These are phyloP conservation scores for Augochlora pura DNA, from an alignment of 1,140 invertebrate genomes.

Conservation along the genomic window DNA sequence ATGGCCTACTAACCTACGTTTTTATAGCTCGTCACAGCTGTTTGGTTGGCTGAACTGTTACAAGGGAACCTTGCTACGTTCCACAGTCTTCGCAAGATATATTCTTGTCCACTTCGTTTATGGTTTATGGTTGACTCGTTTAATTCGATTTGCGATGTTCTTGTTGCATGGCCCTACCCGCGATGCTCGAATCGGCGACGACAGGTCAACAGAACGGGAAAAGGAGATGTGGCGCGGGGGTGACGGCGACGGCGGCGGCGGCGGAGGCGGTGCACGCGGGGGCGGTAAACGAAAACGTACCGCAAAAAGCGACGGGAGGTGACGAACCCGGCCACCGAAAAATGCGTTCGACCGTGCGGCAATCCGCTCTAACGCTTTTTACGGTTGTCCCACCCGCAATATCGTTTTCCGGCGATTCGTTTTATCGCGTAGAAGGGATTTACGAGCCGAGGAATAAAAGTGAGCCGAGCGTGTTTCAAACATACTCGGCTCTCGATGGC, in stretches of 20 bases:
- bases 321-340: neutral
- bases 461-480: neutral
- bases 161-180: slow-evolving; percentile 78
- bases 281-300: neutral
- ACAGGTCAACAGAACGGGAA: neutral
- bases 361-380: slow-evolving; percentile 3
- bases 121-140: slow-evolving; percentile 75
- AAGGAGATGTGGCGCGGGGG: no score
- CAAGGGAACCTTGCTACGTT: slow-evolving; percentile 81
- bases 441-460: slow-evolving; percentile 1
- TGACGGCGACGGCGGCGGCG: no score
- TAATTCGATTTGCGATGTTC: slow-evolving; percentile 77
- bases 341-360: neutral
- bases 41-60: slow-evolving; percentile 81
- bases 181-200: slow-evolving; percentile 69
- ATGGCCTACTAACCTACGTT: slow-evolving; percentile 76
- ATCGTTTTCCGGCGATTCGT: slow-evolving; percentile 28
- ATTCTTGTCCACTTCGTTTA: slow-evolving; percentile 70
- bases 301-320: neutral
- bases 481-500: neutral
- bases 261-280: no score
- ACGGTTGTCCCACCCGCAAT: slow-evolving; percentile 13
- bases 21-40: slow-evolving; percentile 81
- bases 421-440: slow-evolving; percentile 29
- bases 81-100: slow-evolving; percentile 80